Base-by-base conservation (phyloP, 2,797 vertebrate species). In the Coccyzus lansbergi region DNA sequence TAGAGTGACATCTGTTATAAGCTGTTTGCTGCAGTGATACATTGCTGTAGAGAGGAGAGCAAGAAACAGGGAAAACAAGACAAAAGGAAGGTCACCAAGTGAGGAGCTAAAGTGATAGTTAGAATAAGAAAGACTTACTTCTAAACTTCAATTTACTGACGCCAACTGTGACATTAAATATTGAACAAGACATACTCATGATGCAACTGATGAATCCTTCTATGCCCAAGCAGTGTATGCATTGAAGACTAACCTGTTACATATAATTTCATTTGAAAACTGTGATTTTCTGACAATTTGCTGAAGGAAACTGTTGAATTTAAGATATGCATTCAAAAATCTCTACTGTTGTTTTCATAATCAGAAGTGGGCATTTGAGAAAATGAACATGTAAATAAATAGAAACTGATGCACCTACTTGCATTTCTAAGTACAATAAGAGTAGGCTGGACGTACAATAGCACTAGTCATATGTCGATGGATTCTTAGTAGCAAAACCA, bases 1-100 rank as follows among this genome's bases (percentile, higher is more conserved):
- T 42, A 49, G 83, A 90, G 85, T 96, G 89, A 74, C 71, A 90
- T 56, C 79, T 88, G 52, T 75, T 64, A 95, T 80, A 42, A 58
- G 11, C 17, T 67, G 34, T 53, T 56, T 36, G 48, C 44, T 81
- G 82, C 55, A 91, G 68, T 58, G 55, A 92, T 79, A 90, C 34
- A 78, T 46, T 89, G 64, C 76, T 76, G n/a, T 42, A 70, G 20
- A 60, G 12, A 60, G 7, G 7, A 83, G 62, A 75, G 12, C 0
- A 15, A 92, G 12, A 88, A 88, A 62, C 34, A 69, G 40, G 44
- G 21, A 88, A 86, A 95, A 92, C 71, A 90, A 86, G 81, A 64
- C 29, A 84, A 90, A 86, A 83, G 62, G 12, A 48, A 86, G 52
- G 80, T 88, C 83, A 82, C 31, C 52, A 79, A 88, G 26, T n/a